A percentile compares a stretch with the other conserved stretches of the same genome.
Evolutionary conservation across 37 sponge, comb jelly and placozoan genomes (phyloP).

Genomic region (Petrosia ficiformis): DNA sequence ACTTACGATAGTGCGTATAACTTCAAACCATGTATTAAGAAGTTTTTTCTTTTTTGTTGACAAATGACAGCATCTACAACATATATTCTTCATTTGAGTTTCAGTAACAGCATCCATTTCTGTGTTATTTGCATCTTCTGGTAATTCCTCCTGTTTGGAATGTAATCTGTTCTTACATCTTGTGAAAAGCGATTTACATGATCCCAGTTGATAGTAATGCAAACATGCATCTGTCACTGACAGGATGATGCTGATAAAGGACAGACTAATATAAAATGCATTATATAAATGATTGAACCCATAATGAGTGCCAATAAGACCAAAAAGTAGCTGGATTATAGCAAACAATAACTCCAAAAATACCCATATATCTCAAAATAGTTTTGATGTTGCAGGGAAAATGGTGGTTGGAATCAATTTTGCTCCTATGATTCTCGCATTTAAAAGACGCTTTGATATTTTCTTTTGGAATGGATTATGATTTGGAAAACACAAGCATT

Average conservation of each 20-base stretch:
- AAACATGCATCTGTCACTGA: conserved; percentile 41
- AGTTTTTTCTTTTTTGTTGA: neutral
- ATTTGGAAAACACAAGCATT: too few species aligned
- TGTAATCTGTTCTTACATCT: neutral
- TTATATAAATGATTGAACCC: conserved; percentile 3
- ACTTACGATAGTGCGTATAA: neutral
- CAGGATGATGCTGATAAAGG: conserved; percentile 16
- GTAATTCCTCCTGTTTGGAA: neutral
- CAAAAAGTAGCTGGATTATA: conserved; percentile 20
- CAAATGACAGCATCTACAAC: conserved; percentile 6
- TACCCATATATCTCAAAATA: conserved; percentile 49
- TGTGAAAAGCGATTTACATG: conserved; percentile 5
- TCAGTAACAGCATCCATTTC: neutral
- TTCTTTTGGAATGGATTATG: too few species aligned
- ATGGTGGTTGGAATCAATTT: too few species aligned
- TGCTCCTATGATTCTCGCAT: too few species aligned
- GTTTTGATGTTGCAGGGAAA: conserved; percentile 27
- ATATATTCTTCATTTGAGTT: neutral
- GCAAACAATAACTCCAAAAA: conserved; percentile 29
- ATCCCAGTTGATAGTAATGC: conserved; percentile 27
- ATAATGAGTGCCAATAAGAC: conserved; percentile 1
- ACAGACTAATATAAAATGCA: conserved; percentile 10
- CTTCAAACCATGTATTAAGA: neutral
- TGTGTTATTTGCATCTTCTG: neutral
- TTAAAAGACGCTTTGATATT: too few species aligned